Evolutionary conservation across 1,140 invertebrate species (phyloP).

Genomic region (Samia ricini): DNA sequence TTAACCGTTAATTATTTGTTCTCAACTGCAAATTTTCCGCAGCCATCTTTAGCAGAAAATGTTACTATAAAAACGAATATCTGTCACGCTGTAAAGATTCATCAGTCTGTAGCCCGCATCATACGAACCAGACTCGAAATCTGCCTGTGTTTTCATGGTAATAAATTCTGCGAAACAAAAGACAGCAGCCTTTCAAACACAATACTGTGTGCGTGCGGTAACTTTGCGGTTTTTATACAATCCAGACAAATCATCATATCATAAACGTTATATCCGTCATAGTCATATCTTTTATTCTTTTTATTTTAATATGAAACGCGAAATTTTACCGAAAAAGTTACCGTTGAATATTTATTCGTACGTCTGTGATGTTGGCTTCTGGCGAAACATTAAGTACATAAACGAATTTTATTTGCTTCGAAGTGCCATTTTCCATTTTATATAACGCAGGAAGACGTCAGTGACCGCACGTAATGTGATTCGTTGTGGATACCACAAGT

Average conservation of each 20-base stretch:
- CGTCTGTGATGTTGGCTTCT: not conserved
- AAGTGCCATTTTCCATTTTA: constrained; percentile 22
- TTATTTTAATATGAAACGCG: constrained; percentile 13
- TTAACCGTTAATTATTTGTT: constrained; percentile 15
- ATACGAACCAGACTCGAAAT: constrained; percentile 24
- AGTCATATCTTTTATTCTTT: constrained; percentile 11
- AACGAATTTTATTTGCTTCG: not conserved
- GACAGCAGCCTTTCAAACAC: constrained; percentile 27
- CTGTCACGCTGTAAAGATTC: constrained; percentile 21
- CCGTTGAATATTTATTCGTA: not conserved
- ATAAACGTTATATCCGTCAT: constrained; percentile 24
- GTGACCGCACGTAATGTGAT: constrained; percentile 59
- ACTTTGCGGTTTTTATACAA: constrained; percentile 51
- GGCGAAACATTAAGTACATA: not conserved
- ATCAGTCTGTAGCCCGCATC: constrained; percentile 51
- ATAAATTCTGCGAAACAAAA: constrained; percentile 62
- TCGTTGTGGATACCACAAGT: constrained; percentile 47
- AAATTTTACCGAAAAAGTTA: not conserved
- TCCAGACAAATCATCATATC: constrained; percentile 35
- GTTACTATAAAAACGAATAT: constrained; percentile 29
- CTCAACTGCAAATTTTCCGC: constrained; percentile 9
- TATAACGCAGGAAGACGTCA: constrained; percentile 54
- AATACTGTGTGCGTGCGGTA: constrained; percentile 49
- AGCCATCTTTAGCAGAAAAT: not conserved
- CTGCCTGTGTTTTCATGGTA: constrained; percentile 35